phyloP scores from a whole-genome alignment of 2,797 vertebrate species.

The Cynodonichthys magdalenae region DNA sequence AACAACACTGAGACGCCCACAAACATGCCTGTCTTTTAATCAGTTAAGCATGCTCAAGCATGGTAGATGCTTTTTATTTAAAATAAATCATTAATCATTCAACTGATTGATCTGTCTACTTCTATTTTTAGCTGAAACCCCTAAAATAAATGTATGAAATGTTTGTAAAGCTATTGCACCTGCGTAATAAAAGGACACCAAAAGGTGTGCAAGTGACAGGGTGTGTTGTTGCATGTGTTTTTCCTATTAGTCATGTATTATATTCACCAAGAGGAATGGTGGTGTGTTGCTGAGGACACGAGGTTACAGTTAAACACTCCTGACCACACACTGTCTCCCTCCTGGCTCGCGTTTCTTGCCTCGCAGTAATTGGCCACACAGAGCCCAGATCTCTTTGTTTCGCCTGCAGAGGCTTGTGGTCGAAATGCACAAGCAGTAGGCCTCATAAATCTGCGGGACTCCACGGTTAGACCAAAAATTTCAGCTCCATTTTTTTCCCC shows the following conservation, averaged over 20 bases:
- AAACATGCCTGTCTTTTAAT: too few relatives aligned
- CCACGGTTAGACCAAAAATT: slow-evolving; percentile 66
- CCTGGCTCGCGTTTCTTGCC: slow-evolving; percentile 35
- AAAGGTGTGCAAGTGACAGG: slow-evolving; percentile 1
- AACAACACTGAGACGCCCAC: too few relatives aligned
- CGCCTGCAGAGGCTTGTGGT: slow-evolving; percentile 77
- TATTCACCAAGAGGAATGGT: slow-evolving; percentile 45
- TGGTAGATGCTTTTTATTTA: too few relatives aligned
- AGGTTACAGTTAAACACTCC: slow-evolving; percentile 48
- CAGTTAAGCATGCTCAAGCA: too few relatives aligned
- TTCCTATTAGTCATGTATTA: slow-evolving; percentile 32
- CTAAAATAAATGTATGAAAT: too few relatives aligned
- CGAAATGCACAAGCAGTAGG: slow-evolving; percentile 69
- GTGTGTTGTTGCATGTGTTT: slow-evolving; percentile 13
- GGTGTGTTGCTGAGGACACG: slow-evolving; percentile 29
- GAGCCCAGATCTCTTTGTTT: slow-evolving; percentile 75
- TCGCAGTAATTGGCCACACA: slow-evolving; percentile 77
- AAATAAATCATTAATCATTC: too few relatives aligned
- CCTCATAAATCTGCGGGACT: slow-evolving; percentile 80
- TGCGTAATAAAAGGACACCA: slow-evolving; percentile 19
- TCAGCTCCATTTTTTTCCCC: slow-evolving; percentile 62
- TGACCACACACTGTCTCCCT: slow-evolving; percentile 60
- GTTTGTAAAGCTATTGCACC: slow-evolving; percentile 25
- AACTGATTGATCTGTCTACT: too few relatives aligned
- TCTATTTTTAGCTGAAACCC: too few relatives aligned